A percentile compares a stretch with the other conserved stretches of the same genome.
phyloP scores from a whole-genome alignment of 2,797 vertebrate genomes.

The Pagetopsis macropterus region DNA sequence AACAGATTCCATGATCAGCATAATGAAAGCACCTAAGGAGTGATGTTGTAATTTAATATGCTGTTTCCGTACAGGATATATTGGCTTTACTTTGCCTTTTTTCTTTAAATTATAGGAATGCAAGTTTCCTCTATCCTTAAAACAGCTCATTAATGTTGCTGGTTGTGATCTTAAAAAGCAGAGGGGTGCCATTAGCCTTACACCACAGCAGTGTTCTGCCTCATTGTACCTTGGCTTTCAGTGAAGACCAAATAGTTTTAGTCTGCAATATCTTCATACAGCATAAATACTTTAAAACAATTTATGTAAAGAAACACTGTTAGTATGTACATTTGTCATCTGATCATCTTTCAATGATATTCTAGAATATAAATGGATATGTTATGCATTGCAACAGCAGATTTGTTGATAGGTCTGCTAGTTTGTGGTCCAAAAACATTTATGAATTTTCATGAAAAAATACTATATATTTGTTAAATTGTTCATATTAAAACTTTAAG shows the following conservation, averaged over 20 bases:
- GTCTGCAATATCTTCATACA: not conserved
- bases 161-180: slow-evolving; percentile 22
- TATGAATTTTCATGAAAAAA: not conserved
- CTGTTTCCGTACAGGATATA: not conserved
- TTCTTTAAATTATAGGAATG: slow-evolving; percentile 3
- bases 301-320: too few relatives aligned
- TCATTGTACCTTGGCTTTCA: slow-evolving; percentile 10
- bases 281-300: not conserved
- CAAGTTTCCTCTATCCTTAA: slow-evolving; percentile 16
- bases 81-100: not conserved
- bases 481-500: not conserved
- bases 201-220: slow-evolving; percentile 1
- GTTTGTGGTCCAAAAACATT: not conserved
- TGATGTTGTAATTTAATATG: not conserved
- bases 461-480: not conserved
- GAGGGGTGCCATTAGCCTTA: slow-evolving; percentile 12
- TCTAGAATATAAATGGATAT: not conserved
- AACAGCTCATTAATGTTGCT: slow-evolving; percentile 33
- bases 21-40: not conserved
- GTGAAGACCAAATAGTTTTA: not conserved
- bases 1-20: not conserved
- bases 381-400: too few relatives aligned
- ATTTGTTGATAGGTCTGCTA: not conserved
- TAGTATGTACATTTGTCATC: too few relatives aligned
- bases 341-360: too few relatives aligned